Conservation (phyloP, 2,797 vertebrate genomes). For the Ceryle rudis region DNA sequence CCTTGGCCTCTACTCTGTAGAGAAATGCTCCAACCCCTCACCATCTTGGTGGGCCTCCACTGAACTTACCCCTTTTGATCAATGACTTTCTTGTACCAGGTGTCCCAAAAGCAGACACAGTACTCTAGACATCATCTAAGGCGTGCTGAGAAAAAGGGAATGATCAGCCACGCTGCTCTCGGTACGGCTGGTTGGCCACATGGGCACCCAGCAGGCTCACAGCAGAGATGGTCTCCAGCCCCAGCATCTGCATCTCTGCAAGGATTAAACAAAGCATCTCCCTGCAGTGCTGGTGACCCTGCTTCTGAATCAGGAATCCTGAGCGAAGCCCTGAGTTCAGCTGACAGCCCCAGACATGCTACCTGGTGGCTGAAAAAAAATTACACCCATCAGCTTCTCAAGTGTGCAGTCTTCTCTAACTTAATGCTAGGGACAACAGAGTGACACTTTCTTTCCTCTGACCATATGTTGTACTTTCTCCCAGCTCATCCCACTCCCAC, state of each 20-base stretch:
- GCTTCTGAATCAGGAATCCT: not conserved
- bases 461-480: not conserved
- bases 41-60: not conserved
- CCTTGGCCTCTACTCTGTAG: rapidly evolving
- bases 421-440: not conserved
- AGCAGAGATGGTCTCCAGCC: not conserved
- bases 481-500: not conserved
- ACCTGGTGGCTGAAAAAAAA: not conserved
- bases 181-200: not conserved
- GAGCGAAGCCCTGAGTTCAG: not conserved
- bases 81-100: not conserved
- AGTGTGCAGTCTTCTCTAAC: not conserved
- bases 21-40: not conserved
- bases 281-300: not conserved
- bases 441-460: not conserved
- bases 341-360: not conserved
- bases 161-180: too few species aligned
- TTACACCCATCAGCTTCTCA: not conserved
- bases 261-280: not conserved
- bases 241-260: not conserved
- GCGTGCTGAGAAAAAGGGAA: not conserved
- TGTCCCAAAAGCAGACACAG: not conserved
- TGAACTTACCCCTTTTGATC: not conserved
- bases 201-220: not conserved
- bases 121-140: not conserved